Evolutionary conservation across 2,797 vertebrate genomes (phyloP), one percentile per base, ranked within the genome.

Genomic region (Anguilla megastoma): DNA sequence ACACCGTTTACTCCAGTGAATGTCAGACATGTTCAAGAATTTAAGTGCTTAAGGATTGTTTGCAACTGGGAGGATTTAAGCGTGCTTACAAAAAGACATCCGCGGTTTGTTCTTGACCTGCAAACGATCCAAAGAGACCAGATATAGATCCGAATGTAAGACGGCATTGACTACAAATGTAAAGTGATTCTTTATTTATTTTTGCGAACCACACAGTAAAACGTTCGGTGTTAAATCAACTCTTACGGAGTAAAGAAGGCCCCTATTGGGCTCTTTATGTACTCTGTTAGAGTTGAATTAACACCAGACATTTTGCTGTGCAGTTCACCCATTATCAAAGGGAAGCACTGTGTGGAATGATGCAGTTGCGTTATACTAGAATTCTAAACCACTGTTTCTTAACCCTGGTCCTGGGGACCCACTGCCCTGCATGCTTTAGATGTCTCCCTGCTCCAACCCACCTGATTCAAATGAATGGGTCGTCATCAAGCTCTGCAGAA

Each of bases 161-260:
- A 66, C 6, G 21, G 60, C 60, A n/a, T 24, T 66, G 60, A 24
- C 58, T 60, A 60, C 24, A n/a, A 66, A 66, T n/a, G 60, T 4
- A 66, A 66, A n/a, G 60, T n/a, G 60, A 66, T n/a, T 66, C 60
- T 66, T 66, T 66, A 24, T 66, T 66, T 66, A 66, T 66, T 66
- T n/a, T 66, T 66, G 60, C 7, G 4, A 66, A n/a, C 60, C 60
- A 66, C 50, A 52, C 50, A 1, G 50, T 52, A 52, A 0, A 7
- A 52, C 10, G 50, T 52, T 52, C 6, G 3, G 6, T 10, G 50
- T 52, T 52, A 52, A 52, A 52, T 52, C 50, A 10, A 52, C 6
- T 7, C 58, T 60, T 3, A 16, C 16, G 12, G 58, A 18, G 58
- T 16, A 21, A 3, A 16, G 2, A 2, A 9, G 12, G 58, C 2